A percentile compares a stretch with the other conserved stretches of the same genome.
phyloP scores from a whole-genome alignment of 2,113 vertebrate genomes.

The Uropsilus gracilis region DNA sequence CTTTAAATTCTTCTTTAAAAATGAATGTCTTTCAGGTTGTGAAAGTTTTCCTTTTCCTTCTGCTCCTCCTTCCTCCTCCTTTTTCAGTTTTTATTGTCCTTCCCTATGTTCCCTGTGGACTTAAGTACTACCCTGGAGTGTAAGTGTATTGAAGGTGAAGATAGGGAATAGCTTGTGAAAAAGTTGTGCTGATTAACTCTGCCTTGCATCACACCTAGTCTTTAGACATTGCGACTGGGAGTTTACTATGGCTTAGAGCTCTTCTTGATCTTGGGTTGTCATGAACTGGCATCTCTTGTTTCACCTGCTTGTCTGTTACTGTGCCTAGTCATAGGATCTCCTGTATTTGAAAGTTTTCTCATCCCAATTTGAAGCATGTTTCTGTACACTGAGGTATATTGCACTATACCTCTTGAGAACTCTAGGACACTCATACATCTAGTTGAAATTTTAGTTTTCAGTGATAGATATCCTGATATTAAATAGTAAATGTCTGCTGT shows the following conservation, averaged over 20 bases:
- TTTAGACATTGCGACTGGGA: neutral
- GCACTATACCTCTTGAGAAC: neutral
- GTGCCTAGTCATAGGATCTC: neutral
- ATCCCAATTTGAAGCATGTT: neutral
- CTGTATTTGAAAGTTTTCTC: neutral
- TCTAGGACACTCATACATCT: neutral
- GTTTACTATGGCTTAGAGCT: neutral
- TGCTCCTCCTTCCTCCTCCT: neutral
- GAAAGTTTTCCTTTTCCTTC: neutral
- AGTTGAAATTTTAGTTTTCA: conserved; percentile 2
- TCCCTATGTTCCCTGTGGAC: neutral
- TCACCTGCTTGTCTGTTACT: neutral
- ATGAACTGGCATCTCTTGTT: neutral
- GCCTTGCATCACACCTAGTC: neutral
- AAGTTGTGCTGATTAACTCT: neutral
- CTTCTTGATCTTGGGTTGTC: neutral
- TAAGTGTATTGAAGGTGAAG: neutral
- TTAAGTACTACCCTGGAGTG: neutral
- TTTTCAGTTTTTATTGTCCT: neutral
- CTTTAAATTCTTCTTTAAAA: conserved; percentile 36
- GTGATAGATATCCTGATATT: neutral
- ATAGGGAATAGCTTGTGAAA: neutral
- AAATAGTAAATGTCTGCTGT: neutral
- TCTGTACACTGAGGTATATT: neutral
- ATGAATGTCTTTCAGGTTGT: neutral